phyloP scores from a whole-genome alignment of 2,888 invertebrate species.

The Drosophila pullipes region DNA sequence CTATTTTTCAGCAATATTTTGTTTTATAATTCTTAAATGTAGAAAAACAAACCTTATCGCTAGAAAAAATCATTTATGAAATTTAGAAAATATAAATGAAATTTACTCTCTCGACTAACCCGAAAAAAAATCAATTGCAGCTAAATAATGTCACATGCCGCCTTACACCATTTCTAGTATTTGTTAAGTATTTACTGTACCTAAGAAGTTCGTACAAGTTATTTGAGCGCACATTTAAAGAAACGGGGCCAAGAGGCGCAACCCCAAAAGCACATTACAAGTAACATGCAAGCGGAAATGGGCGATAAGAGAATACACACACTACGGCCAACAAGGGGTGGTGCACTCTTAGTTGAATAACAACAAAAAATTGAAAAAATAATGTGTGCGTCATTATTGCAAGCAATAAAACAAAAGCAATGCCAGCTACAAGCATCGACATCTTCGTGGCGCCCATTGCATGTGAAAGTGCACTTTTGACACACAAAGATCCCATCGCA shows the following conservation, averaged over 20 bases:
- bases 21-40: neutral
- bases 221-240: constrained; percentile 20
- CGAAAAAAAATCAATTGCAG: constrained; percentile 9
- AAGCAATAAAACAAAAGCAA: constrained; percentile 41
- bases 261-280: constrained; percentile 45
- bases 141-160: neutral
- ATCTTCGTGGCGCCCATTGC: constrained; percentile 43
- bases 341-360: constrained; percentile 4
- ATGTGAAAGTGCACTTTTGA: constrained; percentile 65
- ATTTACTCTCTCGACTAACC: neutral
- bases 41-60: no score
- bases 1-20: neutral
- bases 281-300: constrained; percentile 42
- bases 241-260: constrained; percentile 52
- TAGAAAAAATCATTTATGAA: neutral
- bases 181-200: constrained; percentile 30
- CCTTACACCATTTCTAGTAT: constrained; percentile 21
- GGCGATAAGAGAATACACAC: constrained; percentile 44
- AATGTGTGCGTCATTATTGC: constrained; percentile 49
- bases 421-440: constrained; percentile 24
- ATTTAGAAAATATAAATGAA: neutral
- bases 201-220: constrained; percentile 41
- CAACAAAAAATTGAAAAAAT: constrained; percentile 1
- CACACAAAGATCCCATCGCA: constrained; percentile 40
- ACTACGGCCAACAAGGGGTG: constrained; percentile 27